phyloP scores from a whole-genome alignment of 2,797 vertebrate genomes.

The Notolepis coatsorum region DNA sequence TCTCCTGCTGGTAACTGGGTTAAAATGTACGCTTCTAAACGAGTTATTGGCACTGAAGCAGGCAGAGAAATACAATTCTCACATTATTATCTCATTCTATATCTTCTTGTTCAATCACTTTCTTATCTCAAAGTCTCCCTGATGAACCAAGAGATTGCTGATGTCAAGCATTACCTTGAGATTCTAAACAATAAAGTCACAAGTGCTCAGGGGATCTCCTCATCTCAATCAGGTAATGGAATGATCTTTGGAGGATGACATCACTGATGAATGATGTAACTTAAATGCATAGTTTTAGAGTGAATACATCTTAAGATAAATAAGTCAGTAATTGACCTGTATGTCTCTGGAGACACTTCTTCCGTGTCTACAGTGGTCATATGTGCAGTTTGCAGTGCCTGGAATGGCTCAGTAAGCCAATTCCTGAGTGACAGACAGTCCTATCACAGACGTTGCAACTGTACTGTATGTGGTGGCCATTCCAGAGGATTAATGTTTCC shows the following conservation, averaged over 20 bases:
- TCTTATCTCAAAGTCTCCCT: constrained; percentile 61
- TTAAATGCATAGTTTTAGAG: too few relatives aligned
- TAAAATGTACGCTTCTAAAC: constrained; percentile 69
- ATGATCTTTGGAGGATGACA: neutral
- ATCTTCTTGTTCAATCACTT: neutral
- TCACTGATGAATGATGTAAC: neutral
- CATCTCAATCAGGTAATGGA: constrained; percentile 17
- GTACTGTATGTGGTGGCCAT: too few relatives aligned
- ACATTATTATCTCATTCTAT: neutral
- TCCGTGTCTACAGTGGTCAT: too few relatives aligned
- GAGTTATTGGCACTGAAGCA: neutral
- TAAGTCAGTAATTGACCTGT: too few relatives aligned
- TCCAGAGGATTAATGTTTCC: too few relatives aligned
- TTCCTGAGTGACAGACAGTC: too few relatives aligned
- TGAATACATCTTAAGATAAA: too few relatives aligned
- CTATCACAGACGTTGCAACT: too few relatives aligned
- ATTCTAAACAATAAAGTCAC: constrained; percentile 5
- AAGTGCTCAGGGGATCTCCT: neutral
- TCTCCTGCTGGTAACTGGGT: constrained; percentile 69
- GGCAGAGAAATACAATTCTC: neutral
- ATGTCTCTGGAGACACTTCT: too few relatives aligned
- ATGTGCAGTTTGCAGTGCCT: too few relatives aligned
- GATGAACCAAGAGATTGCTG: constrained; percentile 61
- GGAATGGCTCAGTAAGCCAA: too few relatives aligned
- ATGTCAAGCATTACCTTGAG: constrained; percentile 55